Base-by-base conservation (phyloP, 2,797 vertebrate species). In the Clarias laeviceps region DNA sequence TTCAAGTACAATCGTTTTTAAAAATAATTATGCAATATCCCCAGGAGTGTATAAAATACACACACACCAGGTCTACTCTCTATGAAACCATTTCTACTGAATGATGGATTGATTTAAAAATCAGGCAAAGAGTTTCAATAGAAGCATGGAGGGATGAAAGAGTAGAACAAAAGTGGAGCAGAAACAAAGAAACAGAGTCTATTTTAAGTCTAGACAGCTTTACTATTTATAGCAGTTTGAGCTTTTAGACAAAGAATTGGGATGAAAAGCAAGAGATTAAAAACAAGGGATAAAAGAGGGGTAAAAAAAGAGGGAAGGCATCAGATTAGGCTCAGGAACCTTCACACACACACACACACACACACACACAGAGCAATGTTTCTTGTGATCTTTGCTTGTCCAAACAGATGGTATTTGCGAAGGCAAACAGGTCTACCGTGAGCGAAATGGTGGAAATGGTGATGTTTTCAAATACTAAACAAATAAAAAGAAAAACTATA, bases 241-340 rank as follows among this genome's bases (percentile, higher is more conserved):
- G 34, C 56, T 69, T 61, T 20, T 50, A 12, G 34, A 61, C 68
- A 59, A 50, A 1, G 18, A 70, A 57, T 17, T 37, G 24, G 4
- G 82, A 77, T 68, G 62, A 79, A 79, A 68, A 79, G 82, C 56
- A 45, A 79, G 22, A 62, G 61, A 80, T 80, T 50, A 65, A 69
- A 84, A 79, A 27, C 54, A 68, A 68, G 5, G 40, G 45, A 78
- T 68, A 22, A 84, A 78, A 45, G 62, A 57, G 14, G 11, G 24
- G 32, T 27, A 14, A 82, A 14, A 24, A 22, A 12, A 32, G 69
- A 56, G 32, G 50, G 50, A 82, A 40, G 29, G 6, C 32, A 15
- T 40, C 68, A 12, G 34, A 73, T 83, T 73, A 61, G 68, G 29
- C 34, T 61, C 61, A 0, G 3, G 12, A 65, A 65, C 6, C 40